Evolutionary conservation across 2,797 vertebrate species (phyloP).

Genomic region (Mormyrus hasselquistii): DNA sequence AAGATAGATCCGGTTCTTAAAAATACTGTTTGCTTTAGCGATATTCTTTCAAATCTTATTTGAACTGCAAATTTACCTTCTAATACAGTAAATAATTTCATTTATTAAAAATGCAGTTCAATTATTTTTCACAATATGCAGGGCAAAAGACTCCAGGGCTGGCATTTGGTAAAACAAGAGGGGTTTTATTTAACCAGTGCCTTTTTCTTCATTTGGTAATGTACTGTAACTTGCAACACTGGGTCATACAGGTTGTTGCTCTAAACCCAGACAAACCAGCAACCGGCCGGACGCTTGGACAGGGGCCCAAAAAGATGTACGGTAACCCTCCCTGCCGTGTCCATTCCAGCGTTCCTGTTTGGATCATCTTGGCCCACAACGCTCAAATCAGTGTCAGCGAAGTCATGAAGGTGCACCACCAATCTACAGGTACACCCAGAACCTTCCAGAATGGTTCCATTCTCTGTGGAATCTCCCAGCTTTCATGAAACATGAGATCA

Average conservation of each 20-base stretch:
- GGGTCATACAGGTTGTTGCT: not conserved
- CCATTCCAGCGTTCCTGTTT: not conserved
- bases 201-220: not conserved
- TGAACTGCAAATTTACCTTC: not conserved
- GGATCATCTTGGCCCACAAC: not conserved
- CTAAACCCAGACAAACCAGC: not conserved
- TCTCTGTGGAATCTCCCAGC: not conserved
- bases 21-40: not conserved
- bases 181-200: not conserved
- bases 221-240: not conserved
- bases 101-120: not conserved
- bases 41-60: not conserved
- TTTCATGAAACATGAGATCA: not conserved
- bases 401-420: not conserved
- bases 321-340: not conserved
- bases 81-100: not conserved
- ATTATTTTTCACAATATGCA: not conserved
- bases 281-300: not conserved
- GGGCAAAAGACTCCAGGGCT: not conserved
- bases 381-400: not conserved
- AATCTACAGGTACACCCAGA: not conserved
- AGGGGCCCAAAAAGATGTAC: too few species aligned
- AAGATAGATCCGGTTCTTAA: not conserved
- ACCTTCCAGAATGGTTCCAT: not conserved
- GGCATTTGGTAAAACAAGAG: not conserved